Evolutionary conservation across 2,797 vertebrate species (phyloP).

Genomic region (Aphelocoma californica): DNA sequence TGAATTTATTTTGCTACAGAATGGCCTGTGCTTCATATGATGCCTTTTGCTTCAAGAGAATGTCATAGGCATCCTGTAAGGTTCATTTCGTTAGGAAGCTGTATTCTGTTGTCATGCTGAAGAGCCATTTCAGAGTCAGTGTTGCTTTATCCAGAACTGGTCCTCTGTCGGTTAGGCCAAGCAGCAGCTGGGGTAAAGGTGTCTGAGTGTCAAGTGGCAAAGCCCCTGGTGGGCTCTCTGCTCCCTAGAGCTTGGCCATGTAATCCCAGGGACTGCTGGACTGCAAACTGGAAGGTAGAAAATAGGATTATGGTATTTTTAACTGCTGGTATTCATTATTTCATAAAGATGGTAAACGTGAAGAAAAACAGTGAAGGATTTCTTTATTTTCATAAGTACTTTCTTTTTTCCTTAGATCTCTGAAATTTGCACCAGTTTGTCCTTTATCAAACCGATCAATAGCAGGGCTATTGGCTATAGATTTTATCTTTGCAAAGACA

Average conservation of each 20-base stretch:
- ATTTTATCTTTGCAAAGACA: neutral
- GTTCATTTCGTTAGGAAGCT: neutral
- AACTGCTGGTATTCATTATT: neutral
- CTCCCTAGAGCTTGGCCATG: fast-evolving
- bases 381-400: neutral
- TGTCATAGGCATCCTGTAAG: neutral
- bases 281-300: neutral
- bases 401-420: neutral
- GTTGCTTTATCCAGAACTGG: neutral
- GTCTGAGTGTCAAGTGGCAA: neutral
- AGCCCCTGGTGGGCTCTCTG: neutral
- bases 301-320: neutral
- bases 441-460: neutral
- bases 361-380: neutral
- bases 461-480: neutral
- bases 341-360: neutral
- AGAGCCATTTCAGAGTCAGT: neutral
- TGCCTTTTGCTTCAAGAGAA: neutral
- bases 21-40: neutral
- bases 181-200: neutral
- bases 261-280: neutral
- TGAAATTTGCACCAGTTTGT: neutral
- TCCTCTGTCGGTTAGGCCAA: neutral
- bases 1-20: neutral
- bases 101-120: neutral